Conservation (phyloP, 2,113 vertebrate genomes). For the Brachypteracias leptosomus region DNA sequence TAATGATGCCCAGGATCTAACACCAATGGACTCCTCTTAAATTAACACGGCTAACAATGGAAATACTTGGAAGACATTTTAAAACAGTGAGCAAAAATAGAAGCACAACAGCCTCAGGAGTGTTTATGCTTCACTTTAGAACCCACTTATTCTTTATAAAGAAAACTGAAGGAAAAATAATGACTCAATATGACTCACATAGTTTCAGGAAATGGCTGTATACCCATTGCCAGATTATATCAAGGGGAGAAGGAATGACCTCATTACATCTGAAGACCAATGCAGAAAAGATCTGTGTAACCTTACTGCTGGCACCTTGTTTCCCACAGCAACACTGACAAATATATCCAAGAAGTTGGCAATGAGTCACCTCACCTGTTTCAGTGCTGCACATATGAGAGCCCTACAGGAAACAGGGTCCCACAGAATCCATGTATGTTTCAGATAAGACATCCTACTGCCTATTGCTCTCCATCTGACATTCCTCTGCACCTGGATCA, state of each 20-base stretch:
- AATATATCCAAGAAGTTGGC: background rate
- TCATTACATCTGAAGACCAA: background rate
- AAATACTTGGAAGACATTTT: background rate
- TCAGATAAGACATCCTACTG: background rate
- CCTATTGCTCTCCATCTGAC: fast-evolving
- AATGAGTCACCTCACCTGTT: background rate
- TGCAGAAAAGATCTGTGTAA: background rate
- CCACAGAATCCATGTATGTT: background rate
- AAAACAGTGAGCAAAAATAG: background rate
- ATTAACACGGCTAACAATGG: background rate
- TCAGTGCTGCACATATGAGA: background rate
- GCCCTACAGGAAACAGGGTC: background rate
- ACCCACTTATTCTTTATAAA: background rate
- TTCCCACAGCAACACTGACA: background rate
- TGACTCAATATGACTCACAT: background rate
- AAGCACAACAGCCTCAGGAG: background rate
- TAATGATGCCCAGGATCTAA: background rate
- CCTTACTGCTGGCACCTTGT: background rate
- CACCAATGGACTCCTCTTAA: background rate
- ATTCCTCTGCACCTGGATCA: background rate
- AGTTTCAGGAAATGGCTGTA: background rate
- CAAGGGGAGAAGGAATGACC: background rate
- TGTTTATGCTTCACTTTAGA: background rate
- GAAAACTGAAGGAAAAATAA: background rate
- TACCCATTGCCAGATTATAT: background rate